These are phyloP conservation scores for Junco hyemalis DNA, from an alignment of 2,113 vertebrate genomes.

Conservation along the genomic window DNA sequence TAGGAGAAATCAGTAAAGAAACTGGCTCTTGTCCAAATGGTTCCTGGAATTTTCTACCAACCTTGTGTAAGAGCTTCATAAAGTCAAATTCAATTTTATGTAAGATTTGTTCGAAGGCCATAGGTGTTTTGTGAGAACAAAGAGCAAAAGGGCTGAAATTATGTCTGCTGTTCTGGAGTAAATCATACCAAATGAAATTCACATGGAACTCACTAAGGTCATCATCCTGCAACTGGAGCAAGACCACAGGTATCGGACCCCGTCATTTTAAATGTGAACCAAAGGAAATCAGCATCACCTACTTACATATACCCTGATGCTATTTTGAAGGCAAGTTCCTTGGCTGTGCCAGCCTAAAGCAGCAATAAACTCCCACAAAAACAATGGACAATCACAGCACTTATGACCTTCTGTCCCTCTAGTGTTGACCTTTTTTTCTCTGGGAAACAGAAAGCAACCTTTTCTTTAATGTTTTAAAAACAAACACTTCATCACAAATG, in stretches of 20 bases:
- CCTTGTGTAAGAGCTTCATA: constrained; percentile 14
- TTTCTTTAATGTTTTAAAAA: constrained; percentile 19
- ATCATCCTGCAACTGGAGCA: not conserved
- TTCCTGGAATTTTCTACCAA: constrained; percentile 44
- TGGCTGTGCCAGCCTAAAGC: not conserved
- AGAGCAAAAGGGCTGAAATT: not conserved
- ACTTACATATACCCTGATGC: not conserved
- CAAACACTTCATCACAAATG: not conserved
- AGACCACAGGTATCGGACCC: not conserved
- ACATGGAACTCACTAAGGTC: not conserved
- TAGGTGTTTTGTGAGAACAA: not conserved
- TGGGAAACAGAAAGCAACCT: constrained; percentile 32
- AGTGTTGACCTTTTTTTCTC: not conserved
- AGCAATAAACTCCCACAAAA: constrained; percentile 18
- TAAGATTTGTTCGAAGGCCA: not conserved
- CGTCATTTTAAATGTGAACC: not conserved
- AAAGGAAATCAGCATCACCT: not conserved
- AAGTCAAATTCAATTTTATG: constrained; percentile 19
- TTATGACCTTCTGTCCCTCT: constrained; percentile 14
- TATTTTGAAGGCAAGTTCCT: not conserved
- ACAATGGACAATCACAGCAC: constrained; percentile 9
- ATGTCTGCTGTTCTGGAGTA: not conserved
- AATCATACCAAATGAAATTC: not conserved
- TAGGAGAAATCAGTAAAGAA: constrained; percentile 12
- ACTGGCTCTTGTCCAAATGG: not conserved